A percentile compares a stretch with the other conserved stretches of the same genome.
Conservation (phyloP, 2,797 vertebrate genomes). For the Pterois miles region DNA sequence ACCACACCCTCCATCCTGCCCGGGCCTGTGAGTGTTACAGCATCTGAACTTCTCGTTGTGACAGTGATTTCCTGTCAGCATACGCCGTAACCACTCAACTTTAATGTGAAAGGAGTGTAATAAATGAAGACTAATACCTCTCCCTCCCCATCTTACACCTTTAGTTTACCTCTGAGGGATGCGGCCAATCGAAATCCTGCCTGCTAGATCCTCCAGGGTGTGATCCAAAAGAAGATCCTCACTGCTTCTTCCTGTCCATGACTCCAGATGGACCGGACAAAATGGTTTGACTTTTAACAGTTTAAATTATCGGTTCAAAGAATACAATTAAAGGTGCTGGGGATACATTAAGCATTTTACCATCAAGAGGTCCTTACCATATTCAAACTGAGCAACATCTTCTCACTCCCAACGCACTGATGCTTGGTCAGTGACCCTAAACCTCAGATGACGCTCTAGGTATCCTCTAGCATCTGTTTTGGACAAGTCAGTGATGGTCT, state of each 20-base stretch:
- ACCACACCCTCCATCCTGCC: constrained; percentile 61
- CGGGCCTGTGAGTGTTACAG: constrained; percentile 77
- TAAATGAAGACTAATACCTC: neutral
- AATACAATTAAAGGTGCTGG: neutral
- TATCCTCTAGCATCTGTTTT: neutral
- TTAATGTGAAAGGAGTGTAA: neutral
- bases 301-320: neutral
- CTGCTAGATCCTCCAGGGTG: constrained; percentile 83
- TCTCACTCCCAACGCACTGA: neutral
- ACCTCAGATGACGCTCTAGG: neutral
- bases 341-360: neutral
- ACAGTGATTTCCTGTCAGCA: too few species aligned
- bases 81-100: neutral
- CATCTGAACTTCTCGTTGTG: neutral
- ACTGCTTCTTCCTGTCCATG: constrained; percentile 87
- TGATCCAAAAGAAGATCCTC: constrained; percentile 73
- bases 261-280: constrained; percentile 38
- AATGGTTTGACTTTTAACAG: constrained; percentile 12
- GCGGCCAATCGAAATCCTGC: constrained; percentile 86
- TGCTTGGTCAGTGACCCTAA: neutral
- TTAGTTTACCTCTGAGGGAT: constrained; percentile 84
- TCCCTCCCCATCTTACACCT: neutral
- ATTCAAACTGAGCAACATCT: neutral
- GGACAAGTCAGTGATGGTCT: neutral
- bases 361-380: neutral